Evolutionary conservation across 2,113 vertebrate genomes (phyloP).

Genomic region (Triplophysa tibetana): DNA sequence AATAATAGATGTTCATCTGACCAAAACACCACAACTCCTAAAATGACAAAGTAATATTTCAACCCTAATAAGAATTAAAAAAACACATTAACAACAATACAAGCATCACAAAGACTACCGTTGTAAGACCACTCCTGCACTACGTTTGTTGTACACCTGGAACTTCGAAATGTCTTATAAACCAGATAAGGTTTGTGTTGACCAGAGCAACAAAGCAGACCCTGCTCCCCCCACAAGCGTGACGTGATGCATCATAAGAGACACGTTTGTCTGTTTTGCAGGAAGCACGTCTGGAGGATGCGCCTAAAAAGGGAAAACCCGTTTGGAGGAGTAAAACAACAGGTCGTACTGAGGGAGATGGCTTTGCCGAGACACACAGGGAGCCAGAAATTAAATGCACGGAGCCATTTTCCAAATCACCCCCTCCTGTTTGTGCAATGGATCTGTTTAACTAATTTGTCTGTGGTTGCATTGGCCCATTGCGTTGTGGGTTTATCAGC

Average conservation of each 20-base stretch:
- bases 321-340: constrained; percentile 25
- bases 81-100: too few relatives aligned
- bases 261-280: constrained; percentile 65
- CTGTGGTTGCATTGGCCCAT: constrained; percentile 57
- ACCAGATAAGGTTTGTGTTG: background rate
- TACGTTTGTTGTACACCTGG: too few relatives aligned
- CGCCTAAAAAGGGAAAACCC: constrained; percentile 20
- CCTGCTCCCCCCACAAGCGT: constrained; percentile 61
- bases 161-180: background rate
- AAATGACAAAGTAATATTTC: too few relatives aligned
- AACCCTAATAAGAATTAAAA: too few relatives aligned
- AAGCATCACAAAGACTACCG: too few relatives aligned
- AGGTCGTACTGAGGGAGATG: background rate
- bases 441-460: constrained; percentile 52
- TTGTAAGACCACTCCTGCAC: too few relatives aligned
- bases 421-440: constrained; percentile 44
- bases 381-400: constrained; percentile 20
- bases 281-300: constrained; percentile 63
- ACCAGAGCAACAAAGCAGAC: constrained; percentile 9
- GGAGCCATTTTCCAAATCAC: constrained; percentile 11
- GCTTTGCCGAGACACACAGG: background rate
- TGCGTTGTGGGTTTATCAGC: constrained; percentile 71
- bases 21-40: too few relatives aligned
- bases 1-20: too few relatives aligned
- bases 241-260: constrained; percentile 65